A percentile compares a stretch with the other conserved stretches of the same genome.
phyloP scores from a whole-genome alignment of 2,888 invertebrate genomes.

The Diplolepis rosae region DNA sequence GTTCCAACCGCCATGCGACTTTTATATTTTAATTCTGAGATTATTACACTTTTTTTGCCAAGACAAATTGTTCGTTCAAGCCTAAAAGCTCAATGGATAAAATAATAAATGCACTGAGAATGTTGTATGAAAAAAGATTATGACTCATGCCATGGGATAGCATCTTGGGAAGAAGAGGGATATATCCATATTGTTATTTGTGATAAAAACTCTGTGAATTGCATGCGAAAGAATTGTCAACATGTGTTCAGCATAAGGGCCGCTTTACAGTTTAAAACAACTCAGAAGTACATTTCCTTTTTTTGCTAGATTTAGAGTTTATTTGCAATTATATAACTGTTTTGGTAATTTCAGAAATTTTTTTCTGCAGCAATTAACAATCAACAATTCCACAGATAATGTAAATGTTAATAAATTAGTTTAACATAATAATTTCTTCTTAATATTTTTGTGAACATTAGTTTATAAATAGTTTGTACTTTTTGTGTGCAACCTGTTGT shows the following conservation, averaged over 20 bases:
- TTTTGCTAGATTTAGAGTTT: background rate
- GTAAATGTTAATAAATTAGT: too few species aligned
- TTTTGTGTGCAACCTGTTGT: too few species aligned
- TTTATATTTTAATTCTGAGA: too few species aligned
- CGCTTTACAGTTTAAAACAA: background rate
- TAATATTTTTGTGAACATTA: too few species aligned
- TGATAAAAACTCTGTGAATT: conserved; percentile 12
- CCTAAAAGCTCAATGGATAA: background rate
- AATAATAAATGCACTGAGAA: background rate
- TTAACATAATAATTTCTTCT: too few species aligned
- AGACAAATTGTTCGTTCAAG: background rate
- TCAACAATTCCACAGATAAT: too few species aligned
- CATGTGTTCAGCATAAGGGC: conserved; percentile 61
- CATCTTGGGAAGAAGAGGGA: background rate
- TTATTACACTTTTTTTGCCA: too few species aligned
- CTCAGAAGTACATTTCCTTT: background rate
- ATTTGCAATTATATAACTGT: background rate
- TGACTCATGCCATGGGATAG: conserved; percentile 3
- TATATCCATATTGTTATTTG: conserved; percentile 14
- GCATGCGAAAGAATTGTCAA: conserved; percentile 54
- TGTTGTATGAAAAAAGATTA: background rate
- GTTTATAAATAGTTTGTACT: background rate
- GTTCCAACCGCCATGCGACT: too few species aligned
- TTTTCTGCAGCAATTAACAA: too few species aligned
- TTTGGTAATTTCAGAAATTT: too few species aligned